Evolutionary conservation across 2,888 invertebrate genomes (phyloP), one percentile per base, ranked within the genome.

Genomic region (Alentia gelatinosa): DNA sequence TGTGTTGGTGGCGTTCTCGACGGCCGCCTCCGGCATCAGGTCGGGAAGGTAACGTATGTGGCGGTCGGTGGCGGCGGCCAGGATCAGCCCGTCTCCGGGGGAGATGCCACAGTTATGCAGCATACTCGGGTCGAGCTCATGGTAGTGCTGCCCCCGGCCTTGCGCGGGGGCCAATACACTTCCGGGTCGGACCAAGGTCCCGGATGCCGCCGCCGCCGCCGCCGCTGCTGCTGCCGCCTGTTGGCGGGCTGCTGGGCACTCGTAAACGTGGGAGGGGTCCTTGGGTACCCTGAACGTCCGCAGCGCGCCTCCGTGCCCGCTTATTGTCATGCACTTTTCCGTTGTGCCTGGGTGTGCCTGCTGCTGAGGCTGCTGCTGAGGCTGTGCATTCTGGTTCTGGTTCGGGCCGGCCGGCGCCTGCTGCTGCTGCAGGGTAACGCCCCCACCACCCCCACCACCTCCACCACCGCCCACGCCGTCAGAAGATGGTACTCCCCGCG

Each of bases 261-360:
- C 90, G 47, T 90, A 90, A 12, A 90, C 33, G 26, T 79, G 68
- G 19, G 75, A 33, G n/a, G 79, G 75, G 47, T 90, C 90, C 75
- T 90, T 90, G 30, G 90, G 90, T 33, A 86, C 86, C 90, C 74
- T 40, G 83, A 90, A 90, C 47, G 90, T 90, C 50, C 90, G 30
- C 37, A 90, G 42, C n/a, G 79, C 75, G 83, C 35, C 74, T 5
- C 68, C 74, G 30, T 74, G 74, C 33, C 74, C 42, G 19, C 74
- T 79, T 47, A 74, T 90, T 26, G 75, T 79, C 47, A 74, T 74
- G 47, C 90, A 90, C 75, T 89, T 74, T 7, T 63, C 89, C 23
- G 89, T 74, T 37, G 86, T 86, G 86, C 86, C 86, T 0, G 86
- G 86, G 15, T 63, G 68, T 26, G 35, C 30, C 15, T 74, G 83